Percentiles rank a stretch among this genome's conserved stretches.
Conservation (phyloP, 1,140 invertebrate species). For the Drosophila carrolli region DNA sequence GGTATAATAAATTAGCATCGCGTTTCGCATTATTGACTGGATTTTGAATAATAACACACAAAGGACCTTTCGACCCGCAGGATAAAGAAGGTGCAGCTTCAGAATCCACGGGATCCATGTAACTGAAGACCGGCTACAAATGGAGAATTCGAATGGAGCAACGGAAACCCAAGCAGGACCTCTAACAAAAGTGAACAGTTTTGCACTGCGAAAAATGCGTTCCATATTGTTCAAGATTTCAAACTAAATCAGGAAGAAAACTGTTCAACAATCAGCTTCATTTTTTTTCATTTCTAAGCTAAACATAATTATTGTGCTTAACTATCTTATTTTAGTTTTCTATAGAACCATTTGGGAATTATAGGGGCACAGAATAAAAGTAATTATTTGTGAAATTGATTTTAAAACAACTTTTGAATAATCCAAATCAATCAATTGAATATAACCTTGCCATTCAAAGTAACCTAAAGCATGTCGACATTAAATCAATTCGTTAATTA, state of each 20-base stretch:
- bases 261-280: too few species aligned
- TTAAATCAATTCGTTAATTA: too few species aligned
- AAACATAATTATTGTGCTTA: background rate
- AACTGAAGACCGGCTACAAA: slow-evolving; percentile 49
- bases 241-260: too few species aligned
- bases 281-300: too few species aligned
- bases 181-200: slow-evolving; percentile 19
- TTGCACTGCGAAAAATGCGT: background rate
- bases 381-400: too few species aligned
- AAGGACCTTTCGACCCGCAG: slow-evolving; percentile 48
- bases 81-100: slow-evolving; percentile 29
- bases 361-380: too few species aligned
- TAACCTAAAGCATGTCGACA: too few species aligned
- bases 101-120: slow-evolving; percentile 18
- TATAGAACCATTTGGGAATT: background rate
- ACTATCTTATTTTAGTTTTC: too few species aligned
- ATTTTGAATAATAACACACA: slow-evolving; percentile 84
- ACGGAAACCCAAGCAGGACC: slow-evolving; percentile 25
- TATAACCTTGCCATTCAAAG: too few species aligned
- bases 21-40: slow-evolving; percentile 82
- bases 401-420: too few species aligned
- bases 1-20: slow-evolving; percentile 78
- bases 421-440: too few species aligned
- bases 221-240: background rate
- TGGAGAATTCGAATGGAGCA: slow-evolving; percentile 14